Evolutionary conservation across 2,113 vertebrate species (phyloP), one percentile per base, ranked within the genome.

Genomic region (Camelus dromedarius): DNA sequence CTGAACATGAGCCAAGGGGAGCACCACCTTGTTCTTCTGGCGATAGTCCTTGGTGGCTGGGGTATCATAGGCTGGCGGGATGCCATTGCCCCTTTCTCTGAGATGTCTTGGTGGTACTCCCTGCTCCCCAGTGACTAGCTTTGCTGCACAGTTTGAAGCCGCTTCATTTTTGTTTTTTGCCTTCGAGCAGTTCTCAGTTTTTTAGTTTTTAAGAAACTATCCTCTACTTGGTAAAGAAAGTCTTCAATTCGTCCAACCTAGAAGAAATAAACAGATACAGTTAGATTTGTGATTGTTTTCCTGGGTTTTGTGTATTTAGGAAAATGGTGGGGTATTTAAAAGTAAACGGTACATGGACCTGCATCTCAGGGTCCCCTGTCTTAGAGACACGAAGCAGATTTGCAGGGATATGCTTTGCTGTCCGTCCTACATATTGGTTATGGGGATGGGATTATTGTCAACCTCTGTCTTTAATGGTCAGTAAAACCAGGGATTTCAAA

Each of bases 211-310:
- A 98, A 93, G 97, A 98, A 99, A 93, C 89, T 97, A 58, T 98
- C 98, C 97, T 99, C 99, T 96, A 93, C 73, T 88, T 98, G 95
- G 85, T 98, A 98, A 32, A 99, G 79, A 92, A 98, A 98, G 62
- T 98, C 98, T 98, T 99, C 97, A 96, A 98, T 98, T 97, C 96
- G 96, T 82, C 98, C 98, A 96, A 98, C 96, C 98, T 98, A 91
- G 48, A 98, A 96, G 58, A 97, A 82, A 97, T 9, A 93, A 97
- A 98, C 85, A 96, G 86, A 93, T n/a, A 50, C 4, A 56, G 48
- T 20, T 56, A 76, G 46, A 60, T 64, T 95, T 54, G 18, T 95
- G 52, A 52, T 58, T 88, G 20, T 67, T 79, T 73, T n/a, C 67
- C 24, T 35, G 48, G 67, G 50, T 42, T 81, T 84, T 85, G 19